phyloP scores from a whole-genome alignment of 2,113 vertebrate genomes.

The Cyrtonyx montezumae region DNA sequence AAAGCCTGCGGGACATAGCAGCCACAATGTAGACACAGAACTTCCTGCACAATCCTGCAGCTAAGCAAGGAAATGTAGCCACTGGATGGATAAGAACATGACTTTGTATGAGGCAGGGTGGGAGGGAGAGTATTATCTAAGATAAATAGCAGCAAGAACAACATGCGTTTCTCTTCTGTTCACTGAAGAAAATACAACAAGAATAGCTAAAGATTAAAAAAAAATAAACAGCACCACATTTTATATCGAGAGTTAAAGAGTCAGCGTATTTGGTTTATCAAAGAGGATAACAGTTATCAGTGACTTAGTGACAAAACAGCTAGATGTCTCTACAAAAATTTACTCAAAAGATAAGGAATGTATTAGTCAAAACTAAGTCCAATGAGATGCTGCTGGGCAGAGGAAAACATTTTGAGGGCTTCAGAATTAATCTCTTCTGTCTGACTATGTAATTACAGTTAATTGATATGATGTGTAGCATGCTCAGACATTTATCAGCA shows the following conservation, averaged over 20 bases:
- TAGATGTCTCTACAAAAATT: background rate
- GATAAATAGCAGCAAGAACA: background rate
- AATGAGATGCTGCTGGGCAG: background rate
- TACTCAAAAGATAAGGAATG: background rate
- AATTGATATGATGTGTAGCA: background rate
- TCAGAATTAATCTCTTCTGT: background rate
- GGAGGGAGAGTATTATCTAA: constrained; percentile 1
- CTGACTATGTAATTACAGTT: background rate
- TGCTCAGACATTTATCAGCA: background rate
- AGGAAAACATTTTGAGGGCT: background rate
- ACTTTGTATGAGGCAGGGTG: background rate
- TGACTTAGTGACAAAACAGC: background rate
- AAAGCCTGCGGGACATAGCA: background rate
- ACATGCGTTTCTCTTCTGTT: background rate
- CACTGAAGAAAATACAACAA: background rate
- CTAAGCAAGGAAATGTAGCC: background rate
- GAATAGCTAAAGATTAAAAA: background rate
- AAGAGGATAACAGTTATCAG: constrained; percentile 19
- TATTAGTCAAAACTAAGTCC: background rate
- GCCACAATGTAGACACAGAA: background rate
- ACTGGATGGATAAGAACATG: background rate
- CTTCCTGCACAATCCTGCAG: background rate
- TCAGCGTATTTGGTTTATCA: constrained; percentile 18
- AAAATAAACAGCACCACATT: background rate
- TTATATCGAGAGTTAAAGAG: background rate